phyloP scores from a whole-genome alignment of 2,888 invertebrate genomes.

The Protodeltote pygarga region DNA sequence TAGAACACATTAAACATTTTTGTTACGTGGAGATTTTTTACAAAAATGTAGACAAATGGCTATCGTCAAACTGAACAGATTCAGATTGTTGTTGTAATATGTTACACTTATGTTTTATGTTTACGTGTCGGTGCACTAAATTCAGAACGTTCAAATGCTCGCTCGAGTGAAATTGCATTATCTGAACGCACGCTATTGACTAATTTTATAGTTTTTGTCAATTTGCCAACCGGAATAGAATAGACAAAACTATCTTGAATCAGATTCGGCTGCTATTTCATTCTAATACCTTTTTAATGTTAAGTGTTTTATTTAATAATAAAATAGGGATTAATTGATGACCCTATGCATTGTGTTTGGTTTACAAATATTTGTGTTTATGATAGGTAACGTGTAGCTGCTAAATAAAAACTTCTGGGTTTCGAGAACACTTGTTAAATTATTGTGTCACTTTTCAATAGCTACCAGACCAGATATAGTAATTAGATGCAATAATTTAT shows the following conservation, averaged over 20 bases:
- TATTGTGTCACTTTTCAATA: no score
- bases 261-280: constrained; percentile 16
- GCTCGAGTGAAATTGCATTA: constrained; percentile 43
- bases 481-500: no score
- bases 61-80: constrained; percentile 4
- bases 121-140: constrained; percentile 30
- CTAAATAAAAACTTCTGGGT: no score
- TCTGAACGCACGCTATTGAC: constrained; percentile 40
- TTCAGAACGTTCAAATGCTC: constrained; percentile 31
- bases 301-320: neutral
- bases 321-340: no score
- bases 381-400: no score
- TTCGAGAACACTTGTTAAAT: no score
- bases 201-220: constrained; percentile 44
- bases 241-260: constrained; percentile 29
- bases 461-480: no score
- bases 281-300: neutral
- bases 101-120: constrained; percentile 28
- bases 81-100: constrained; percentile 11
- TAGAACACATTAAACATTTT: no score
- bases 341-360: no score
- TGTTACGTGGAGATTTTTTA: no score
- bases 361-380: no score
- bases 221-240: constrained; percentile 48
- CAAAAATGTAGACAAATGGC: constrained; percentile 5